These are phyloP conservation scores for Sinotaia quadrata DNA, from an alignment of 2,888 invertebrate species.

Conservation along the genomic window DNA sequence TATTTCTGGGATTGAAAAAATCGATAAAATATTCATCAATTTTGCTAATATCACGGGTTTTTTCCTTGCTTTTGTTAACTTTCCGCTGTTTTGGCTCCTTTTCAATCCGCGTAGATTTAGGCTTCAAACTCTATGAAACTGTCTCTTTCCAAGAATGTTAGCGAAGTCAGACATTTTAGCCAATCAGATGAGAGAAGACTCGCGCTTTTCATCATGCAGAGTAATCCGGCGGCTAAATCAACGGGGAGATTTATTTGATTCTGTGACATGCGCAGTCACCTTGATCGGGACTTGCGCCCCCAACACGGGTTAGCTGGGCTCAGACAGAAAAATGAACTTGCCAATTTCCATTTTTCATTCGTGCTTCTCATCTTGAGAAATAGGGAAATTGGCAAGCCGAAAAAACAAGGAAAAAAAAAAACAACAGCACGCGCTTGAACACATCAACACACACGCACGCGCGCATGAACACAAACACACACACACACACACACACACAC, in stretches of 20 bases:
- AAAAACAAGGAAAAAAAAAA: neutral
- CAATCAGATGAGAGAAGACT: neutral
- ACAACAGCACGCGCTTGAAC: neutral
- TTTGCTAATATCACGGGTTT: conserved; percentile 8
- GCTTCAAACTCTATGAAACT: neutral
- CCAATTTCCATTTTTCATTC: conserved; percentile 8
- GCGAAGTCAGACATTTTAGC: neutral
- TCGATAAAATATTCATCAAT: conserved; percentile 17
- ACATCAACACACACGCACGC: neutral
- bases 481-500: neutral
- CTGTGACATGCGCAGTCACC: conserved; percentile 3
- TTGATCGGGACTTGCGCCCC: neutral
- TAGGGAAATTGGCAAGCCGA: neutral
- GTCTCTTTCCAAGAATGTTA: neutral
- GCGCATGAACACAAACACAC: neutral
- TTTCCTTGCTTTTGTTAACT: neutral
- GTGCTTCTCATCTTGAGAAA: neutral
- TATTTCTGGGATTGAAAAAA: neutral
- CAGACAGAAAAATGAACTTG: conserved; percentile 18
- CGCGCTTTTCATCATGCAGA: conserved; percentile 13
- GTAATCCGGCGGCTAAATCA: conserved; percentile 15
- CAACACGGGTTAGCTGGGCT: conserved; percentile 14
- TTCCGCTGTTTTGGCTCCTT: neutral
- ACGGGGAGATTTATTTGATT: conserved; percentile 1
- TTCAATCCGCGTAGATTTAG: conserved; percentile 7